Percentiles rank a stretch among this genome's conserved stretches.
These are phyloP conservation scores for Aspidapion aeneum DNA, from an alignment of 2,888 invertebrate species.

Conservation along the genomic window DNA sequence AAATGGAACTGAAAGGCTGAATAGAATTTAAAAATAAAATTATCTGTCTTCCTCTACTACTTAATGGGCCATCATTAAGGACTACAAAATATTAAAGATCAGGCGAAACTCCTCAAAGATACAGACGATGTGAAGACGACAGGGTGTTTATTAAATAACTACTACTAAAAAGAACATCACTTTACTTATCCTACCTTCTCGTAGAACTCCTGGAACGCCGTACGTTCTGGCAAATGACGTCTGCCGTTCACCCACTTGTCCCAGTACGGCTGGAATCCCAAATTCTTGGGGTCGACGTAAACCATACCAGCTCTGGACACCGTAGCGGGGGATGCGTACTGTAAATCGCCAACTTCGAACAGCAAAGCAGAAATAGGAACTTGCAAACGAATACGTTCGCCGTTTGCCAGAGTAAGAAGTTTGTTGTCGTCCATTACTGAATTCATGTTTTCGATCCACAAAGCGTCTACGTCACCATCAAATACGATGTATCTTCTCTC, in stretches of 20 bases:
- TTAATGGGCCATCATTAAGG: too few relatives aligned
- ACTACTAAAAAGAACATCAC: too few relatives aligned
- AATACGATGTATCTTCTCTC: slow-evolving; percentile 76
- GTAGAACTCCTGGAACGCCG: slow-evolving; percentile 56
- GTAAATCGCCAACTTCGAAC: slow-evolving; percentile 88
- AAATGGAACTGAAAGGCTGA: too few relatives aligned
- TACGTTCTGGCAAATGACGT: slow-evolving; percentile 49
- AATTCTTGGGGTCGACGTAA: slow-evolving; percentile 87
- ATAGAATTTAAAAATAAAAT: too few relatives aligned
- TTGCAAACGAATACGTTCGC: slow-evolving; percentile 67
- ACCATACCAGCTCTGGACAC: slow-evolving; percentile 91
- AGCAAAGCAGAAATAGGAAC: slow-evolving; percentile 82
- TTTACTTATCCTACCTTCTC: too few relatives aligned
- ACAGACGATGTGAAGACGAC: too few relatives aligned
- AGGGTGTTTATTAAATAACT: too few relatives aligned
- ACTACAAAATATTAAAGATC: too few relatives aligned
- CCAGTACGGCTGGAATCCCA: slow-evolving; percentile 86
- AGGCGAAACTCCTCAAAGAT: too few relatives aligned
- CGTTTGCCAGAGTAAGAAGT: slow-evolving; percentile 84
- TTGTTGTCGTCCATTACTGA: slow-evolving; percentile 96
- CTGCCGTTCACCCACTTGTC: slow-evolving; percentile 69
- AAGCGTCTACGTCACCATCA: slow-evolving; percentile 91
- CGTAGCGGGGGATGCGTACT: slow-evolving; percentile 89
- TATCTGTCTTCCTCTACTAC: too few relatives aligned
- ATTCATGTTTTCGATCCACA: slow-evolving; percentile 98